Evolutionary conservation across 2,797 vertebrate genomes (phyloP), one percentile per base, ranked within the genome.

Genomic region (Odontamblyopus lacepedii): DNA sequence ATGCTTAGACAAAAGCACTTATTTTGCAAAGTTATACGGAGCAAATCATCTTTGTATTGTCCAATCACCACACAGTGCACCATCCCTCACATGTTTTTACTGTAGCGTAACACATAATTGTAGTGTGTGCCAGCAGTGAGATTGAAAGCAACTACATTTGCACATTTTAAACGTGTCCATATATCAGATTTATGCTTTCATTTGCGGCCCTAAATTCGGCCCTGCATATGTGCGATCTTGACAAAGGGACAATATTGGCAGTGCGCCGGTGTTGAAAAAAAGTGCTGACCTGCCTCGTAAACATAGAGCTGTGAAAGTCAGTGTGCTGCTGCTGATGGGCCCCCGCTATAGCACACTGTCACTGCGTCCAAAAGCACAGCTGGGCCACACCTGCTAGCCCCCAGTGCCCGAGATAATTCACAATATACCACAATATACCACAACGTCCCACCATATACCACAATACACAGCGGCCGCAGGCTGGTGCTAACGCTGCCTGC

Each of bases 241-340:
- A 83, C 72, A 79, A 86, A 81, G 65, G 65, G 76, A 78, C 72
- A 78, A 71, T 71, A 32, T 74, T 88, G 88, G 90, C 80, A 53
- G 83, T 71, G 26, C 6, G 84, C 84, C 83, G 85, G 68, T 67
- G 76, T 4, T 32, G 50, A 67, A 53, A 79, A 44, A 84, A 89
- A 88, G 87, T 86, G 89, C 89, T 91, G 87, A 89, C 83, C 87
- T 73, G 84, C 70, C 85, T 87, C 79, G 73, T 92, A 90, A 91
- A 91, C 90, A 87, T 77, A 80, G 88, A 84, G 86, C 85, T 88
- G 92, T 90, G 89, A 91, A 91, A 92, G 87, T 91, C 88, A 81
- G 85, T 82, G 83, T 80, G 87, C 80, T 86, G 88, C 88, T 84
- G 90, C 83, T 88, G 88, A 86, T 88, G 83, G 89, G 82, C 86